These are phyloP conservation scores for Smutsia temminckii DNA, from an alignment of 2,797 vertebrate genomes.

Conservation along the genomic window DNA sequence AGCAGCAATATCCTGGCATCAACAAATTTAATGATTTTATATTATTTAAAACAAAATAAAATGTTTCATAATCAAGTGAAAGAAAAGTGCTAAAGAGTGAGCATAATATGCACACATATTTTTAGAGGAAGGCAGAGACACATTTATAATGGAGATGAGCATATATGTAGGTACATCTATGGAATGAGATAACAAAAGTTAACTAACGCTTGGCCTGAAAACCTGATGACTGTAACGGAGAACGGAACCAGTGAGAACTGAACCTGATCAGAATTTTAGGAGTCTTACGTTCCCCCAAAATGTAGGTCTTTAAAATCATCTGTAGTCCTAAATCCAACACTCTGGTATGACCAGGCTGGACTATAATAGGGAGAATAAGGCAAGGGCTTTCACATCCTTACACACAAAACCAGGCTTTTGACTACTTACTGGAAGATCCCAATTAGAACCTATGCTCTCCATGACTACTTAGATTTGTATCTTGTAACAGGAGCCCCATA, in stretches of 20 bases:
- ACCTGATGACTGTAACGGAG: not conserved
- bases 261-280: not conserved
- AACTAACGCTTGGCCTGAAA: not conserved
- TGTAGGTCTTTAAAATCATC: not conserved
- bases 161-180: not conserved
- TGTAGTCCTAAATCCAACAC: not conserved
- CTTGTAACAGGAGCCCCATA: not conserved
- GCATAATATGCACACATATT: not conserved
- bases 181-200: not conserved
- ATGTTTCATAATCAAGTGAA: not conserved
- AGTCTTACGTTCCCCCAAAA: not conserved
- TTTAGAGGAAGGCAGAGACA: not conserved
- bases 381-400: not conserved
- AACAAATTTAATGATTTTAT: not conserved
- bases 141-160: not conserved
- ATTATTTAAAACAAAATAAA: conserved; percentile 42
- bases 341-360: not conserved
- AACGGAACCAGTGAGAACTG: conserved; percentile 1
- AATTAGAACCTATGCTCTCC: not conserved
- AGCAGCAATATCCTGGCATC: not conserved
- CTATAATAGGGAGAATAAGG: not conserved
- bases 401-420: not conserved
- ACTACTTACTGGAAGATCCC: not conserved
- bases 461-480: not conserved
- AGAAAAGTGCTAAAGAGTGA: not conserved